These are phyloP conservation scores for Oryzias celebensis DNA, from an alignment of 2,113 vertebrate genomes.

Conservation along the genomic window DNA sequence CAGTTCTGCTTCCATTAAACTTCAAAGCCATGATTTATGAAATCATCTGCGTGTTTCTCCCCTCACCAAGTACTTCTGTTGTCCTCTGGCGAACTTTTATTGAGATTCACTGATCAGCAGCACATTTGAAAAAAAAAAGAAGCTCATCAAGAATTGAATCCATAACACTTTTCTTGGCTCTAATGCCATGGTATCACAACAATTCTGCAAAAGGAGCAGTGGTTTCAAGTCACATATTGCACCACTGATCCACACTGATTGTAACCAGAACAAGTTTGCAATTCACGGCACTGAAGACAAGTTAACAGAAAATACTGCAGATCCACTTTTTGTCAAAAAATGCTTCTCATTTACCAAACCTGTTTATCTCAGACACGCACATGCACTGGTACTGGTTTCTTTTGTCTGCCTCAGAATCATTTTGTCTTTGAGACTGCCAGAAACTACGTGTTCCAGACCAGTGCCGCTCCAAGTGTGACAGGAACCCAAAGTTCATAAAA, in stretches of 20 bases:
- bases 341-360: neutral
- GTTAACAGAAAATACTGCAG: neutral
- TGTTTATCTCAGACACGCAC: neutral
- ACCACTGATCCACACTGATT: neutral
- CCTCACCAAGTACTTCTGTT: constrained; percentile 24
- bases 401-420: constrained; percentile 3
- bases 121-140: constrained; percentile 45
- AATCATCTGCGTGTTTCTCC: constrained; percentile 65
- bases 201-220: constrained; percentile 8
- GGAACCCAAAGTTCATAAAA: neutral
- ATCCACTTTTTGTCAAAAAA: neutral
- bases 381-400: neutral
- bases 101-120: constrained; percentile 53
- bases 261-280: neutral
- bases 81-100: constrained; percentile 32
- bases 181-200: constrained; percentile 9
- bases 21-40: constrained; percentile 62
- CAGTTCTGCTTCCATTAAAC: constrained; percentile 55
- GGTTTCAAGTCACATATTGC: constrained; percentile 14
- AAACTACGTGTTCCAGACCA: constrained; percentile 5
- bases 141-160: constrained; percentile 42
- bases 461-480: neutral
- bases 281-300: neutral
- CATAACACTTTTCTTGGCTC: constrained; percentile 30
- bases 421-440: constrained; percentile 4